Percentiles rank a stretch among this genome's conserved stretches.
These are phyloP conservation scores for Micronycteris hirsuta DNA, from an alignment of 2,113 vertebrate species.

Conservation along the genomic window DNA sequence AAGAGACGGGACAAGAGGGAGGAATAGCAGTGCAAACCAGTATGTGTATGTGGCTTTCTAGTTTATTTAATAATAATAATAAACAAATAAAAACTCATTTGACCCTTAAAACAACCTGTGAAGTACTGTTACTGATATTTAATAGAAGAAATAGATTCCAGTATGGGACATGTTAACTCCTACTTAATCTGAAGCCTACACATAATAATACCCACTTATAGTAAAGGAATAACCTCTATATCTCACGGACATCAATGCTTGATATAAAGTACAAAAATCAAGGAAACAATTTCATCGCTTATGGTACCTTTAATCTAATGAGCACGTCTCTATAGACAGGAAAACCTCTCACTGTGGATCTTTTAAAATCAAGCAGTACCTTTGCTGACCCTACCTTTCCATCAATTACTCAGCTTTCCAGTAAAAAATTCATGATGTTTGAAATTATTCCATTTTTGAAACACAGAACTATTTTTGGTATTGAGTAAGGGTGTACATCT, in stretches of 20 bases:
- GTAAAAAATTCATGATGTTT: background rate
- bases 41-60: background rate
- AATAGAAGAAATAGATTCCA: background rate
- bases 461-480: background rate
- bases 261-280: background rate
- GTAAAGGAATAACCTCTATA: background rate
- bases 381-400: background rate
- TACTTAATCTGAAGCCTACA: background rate
- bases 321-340: background rate
- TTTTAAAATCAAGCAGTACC: background rate
- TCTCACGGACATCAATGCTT: background rate
- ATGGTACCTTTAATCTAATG: background rate
- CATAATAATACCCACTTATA: background rate
- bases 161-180: background rate
- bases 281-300: background rate
- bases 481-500: background rate
- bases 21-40: background rate
- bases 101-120: background rate
- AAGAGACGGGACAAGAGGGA: background rate
- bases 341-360: background rate
- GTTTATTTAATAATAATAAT: background rate
- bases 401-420: background rate
- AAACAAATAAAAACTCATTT: background rate
- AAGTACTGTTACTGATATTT: background rate
- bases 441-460: background rate